Evolutionary conservation across 1,140 invertebrate species (phyloP).

Genomic region (Cherax destructor): DNA sequence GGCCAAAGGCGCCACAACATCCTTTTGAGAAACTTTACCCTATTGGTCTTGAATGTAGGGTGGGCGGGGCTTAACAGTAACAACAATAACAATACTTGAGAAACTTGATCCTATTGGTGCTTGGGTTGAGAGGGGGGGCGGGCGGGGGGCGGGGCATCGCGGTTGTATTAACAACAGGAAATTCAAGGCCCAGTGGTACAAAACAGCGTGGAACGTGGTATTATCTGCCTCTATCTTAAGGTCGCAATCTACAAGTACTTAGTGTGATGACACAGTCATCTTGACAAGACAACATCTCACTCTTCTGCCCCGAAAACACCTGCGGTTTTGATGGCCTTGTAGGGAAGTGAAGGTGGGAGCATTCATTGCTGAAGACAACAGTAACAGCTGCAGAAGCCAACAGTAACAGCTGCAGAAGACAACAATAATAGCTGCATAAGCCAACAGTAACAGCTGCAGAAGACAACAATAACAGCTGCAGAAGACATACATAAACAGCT

Average conservation of each 20-base stretch:
- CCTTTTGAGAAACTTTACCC: no score
- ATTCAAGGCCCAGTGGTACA: neutral
- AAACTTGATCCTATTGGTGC: neutral
- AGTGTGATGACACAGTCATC: neutral
- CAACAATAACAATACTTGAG: neutral
- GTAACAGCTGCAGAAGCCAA: no score
- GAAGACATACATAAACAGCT: no score
- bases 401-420: no score
- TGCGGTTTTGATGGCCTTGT: no score
- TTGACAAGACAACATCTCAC: neutral
- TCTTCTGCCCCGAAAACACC: neutral
- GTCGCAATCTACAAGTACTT: neutral
- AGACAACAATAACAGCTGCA: no score
- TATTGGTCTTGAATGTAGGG: no score
- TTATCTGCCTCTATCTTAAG: neutral
- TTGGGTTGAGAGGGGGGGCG: neutral
- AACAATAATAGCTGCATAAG: no score
- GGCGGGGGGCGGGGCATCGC: no score
- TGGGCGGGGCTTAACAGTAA: neutral
- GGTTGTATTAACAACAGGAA: neutral
- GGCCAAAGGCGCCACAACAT: no score
- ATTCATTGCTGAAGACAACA: neutral
- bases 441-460: no score
- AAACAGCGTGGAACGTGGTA: neutral
- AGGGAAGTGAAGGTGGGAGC: neutral